Evolutionary conservation across 2,888 invertebrate species (phyloP), one percentile per base, ranked within the genome.

Genomic region (Mesorhabditis sp.): DNA sequence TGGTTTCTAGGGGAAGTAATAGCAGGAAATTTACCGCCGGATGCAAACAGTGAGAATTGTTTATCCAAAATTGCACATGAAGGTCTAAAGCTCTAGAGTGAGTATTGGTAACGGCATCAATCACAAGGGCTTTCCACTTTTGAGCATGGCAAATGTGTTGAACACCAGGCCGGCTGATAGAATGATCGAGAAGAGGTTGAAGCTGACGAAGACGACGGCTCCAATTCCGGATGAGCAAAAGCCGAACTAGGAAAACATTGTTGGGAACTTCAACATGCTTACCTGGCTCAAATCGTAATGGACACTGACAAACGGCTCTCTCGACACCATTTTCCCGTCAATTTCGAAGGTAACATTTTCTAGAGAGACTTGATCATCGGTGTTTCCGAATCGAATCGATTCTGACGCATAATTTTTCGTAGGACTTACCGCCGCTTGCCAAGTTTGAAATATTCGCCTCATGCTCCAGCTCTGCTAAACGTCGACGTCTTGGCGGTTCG

Each of bases 401-500:
- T 50, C 1, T 50, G 58, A 50, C 2, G 10, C 10, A n/a, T 50
- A 50, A 50, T 50, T 50, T 50, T n/a, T 50, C 58, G 58, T 28
- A 2, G 58, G n/a, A 50, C 10, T 50, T 50, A n/a, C 58, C 10
- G 7, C n/a, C 58, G 2, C 28, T 28, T 28, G 28, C 28, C 28
- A 28, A 28, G 28, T 28, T 28, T 28, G 28, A 28, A 28, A 28
- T 28, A 28, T 28, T 28, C 28, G 28, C 28, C 28, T 28, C 28
- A 28, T 28, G 28, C 28, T 28, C 28, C 28, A 28, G 28, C 28
- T 2, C 28, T 28, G 58, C 7, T 2, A 50, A 28, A 64, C 42
- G 15, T 15, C 64, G 7, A n/a, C 71, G 67, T 69, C 71, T 68
- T 15, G 71, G 71, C 15, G 71, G 71, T 45, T 71, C 68, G 0